Conservation (phyloP, 2,888 invertebrate species). For the Ophion ellenae region DNA sequence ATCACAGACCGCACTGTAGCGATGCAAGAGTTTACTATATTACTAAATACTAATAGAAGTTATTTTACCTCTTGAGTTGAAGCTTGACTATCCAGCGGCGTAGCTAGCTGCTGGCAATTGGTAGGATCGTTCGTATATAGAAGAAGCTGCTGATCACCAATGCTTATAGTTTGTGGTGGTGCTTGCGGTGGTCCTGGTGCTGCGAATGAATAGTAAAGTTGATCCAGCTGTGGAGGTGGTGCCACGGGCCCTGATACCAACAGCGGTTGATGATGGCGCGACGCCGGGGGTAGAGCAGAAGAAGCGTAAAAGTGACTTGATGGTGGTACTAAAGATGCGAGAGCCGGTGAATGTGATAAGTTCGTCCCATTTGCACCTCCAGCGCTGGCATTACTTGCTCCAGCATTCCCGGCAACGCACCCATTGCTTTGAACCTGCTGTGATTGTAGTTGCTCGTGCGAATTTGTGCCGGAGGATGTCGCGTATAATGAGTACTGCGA, state of each 20-base stretch:
- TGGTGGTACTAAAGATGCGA: conserved; percentile 73
- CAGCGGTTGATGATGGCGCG: conserved; percentile 77
- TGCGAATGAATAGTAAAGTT: conserved; percentile 79
- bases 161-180: conserved; percentile 71
- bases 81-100: conserved; percentile 76
- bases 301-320: conserved; percentile 76
- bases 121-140: conserved; percentile 78
- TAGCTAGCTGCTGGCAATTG: conserved; percentile 74
- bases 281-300: conserved; percentile 72
- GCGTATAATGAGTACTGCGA: conserved; percentile 83
- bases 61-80: conserved; percentile 78
- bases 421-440: conserved; percentile 74
- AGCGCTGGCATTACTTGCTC: conserved; percentile 70
- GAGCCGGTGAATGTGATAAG: conserved; percentile 75
- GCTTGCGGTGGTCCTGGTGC: conserved; percentile 74
- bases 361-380: conserved; percentile 74
- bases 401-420: conserved; percentile 71
- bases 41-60: neutral
- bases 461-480: conserved; percentile 79
- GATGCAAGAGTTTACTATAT: neutral
- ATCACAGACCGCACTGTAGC: neutral
- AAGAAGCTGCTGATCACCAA: conserved; percentile 80
- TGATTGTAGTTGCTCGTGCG: conserved; percentile 73
- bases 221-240: conserved; percentile 79
- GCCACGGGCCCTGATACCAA: conserved; percentile 74